Evolutionary conservation across 2,797 vertebrate species (phyloP).

Genomic region (Momotus momota): DNA sequence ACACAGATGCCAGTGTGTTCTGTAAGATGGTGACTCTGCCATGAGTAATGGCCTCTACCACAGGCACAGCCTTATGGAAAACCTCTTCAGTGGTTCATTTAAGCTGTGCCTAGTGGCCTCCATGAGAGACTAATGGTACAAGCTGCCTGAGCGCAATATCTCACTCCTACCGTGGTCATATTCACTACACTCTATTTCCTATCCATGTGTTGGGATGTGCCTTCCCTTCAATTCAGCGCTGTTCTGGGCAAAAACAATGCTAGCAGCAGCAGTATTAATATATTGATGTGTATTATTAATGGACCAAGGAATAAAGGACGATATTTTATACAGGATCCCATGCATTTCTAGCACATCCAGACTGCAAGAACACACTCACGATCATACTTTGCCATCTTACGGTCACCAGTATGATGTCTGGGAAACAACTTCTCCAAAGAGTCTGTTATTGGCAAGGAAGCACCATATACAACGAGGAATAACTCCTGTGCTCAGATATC

Average conservation of each 20-base stretch:
- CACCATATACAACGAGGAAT: background rate
- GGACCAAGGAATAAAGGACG: background rate
- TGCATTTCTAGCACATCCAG: background rate
- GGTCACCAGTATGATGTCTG: background rate
- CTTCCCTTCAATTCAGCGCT: background rate
- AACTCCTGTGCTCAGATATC: background rate
- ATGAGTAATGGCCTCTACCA: conserved; percentile 50
- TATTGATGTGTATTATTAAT: background rate
- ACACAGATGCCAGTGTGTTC: conserved; percentile 25
- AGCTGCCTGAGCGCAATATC: background rate
- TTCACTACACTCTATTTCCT: background rate
- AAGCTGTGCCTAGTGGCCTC: conserved; percentile 21
- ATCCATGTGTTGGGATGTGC: background rate
- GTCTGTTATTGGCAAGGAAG: background rate
- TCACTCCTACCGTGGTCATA: background rate
- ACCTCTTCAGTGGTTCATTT: conserved; percentile 42
- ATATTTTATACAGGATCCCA: background rate
- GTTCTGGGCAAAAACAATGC: background rate
- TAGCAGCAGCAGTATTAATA: background rate
- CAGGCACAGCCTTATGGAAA: conserved; percentile 35
- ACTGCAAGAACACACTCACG: background rate
- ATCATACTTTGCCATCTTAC: background rate
- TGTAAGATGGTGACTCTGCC: conserved; percentile 20
- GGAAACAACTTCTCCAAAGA: background rate
- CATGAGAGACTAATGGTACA: background rate